Evolutionary conservation across 2,113 vertebrate species (phyloP), one percentile per base, ranked within the genome.

Genomic region (Calyptommatus sinebrachiatus): DNA sequence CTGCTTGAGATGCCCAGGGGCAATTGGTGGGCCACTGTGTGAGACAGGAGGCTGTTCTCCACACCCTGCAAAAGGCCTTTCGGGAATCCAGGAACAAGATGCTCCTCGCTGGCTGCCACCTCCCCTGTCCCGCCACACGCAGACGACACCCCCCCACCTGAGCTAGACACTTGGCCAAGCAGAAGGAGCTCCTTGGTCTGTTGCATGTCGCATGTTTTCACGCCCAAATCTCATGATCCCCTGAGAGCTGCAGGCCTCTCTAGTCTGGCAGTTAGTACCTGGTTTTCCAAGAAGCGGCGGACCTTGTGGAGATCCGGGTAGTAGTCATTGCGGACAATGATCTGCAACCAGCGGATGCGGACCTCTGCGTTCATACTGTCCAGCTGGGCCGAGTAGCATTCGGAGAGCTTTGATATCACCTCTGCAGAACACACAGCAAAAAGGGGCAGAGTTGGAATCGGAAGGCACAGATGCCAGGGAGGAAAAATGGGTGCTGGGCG

Each of bases 321-420:
- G 93, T 97, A 99, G 75, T 94, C 90, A 79, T 97, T 99, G 41
- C 98, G 95, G 87, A 99, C 97, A 16, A 98, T 96, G 7, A 99
- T 94, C 94, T 99, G 98, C 82, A 99, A 87, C 98, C 98, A 99
- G 78, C 98, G 97, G 85, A 99, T 96, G 82, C 97, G 96, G 85
- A 99, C 97, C 92, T 99, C 98, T 1, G 98, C 97, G 0, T 99
- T 98, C 95, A 98, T 97, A 10, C 94, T 93, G n/a, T 97, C 97
- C 87, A 99, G 91, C 89, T 98, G 94, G 1, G 94, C 90, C 1
- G 97, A 97, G 95, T 99, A 99, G 83, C 94, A 95, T 62, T 93
- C 83, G 0, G 97, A 97, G 70, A 99, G 94, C 80, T 94, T 92
- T 65, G 87, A 92, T 95, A 99, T 97, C 90, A 97, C 96, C 76